phyloP scores from a whole-genome alignment of 2,888 invertebrate genomes.

The Latrodectus elegans region DNA sequence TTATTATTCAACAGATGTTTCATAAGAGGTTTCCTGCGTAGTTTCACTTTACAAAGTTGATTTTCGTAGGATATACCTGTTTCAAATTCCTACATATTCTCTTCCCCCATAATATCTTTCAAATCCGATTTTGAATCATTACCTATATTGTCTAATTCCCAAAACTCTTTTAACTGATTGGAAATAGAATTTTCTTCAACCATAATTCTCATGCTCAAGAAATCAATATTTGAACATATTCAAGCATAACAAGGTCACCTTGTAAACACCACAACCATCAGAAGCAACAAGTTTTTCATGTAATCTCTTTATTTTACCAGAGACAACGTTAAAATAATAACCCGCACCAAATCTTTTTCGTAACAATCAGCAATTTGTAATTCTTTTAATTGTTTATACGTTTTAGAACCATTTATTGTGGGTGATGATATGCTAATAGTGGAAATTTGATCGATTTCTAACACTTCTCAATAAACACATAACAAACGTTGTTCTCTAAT shows the following conservation, averaged over 20 bases:
- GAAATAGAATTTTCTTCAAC: not conserved
- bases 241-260: not conserved
- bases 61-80: not conserved
- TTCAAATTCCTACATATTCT: not conserved
- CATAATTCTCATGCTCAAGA: not conserved
- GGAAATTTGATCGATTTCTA: not conserved
- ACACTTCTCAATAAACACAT: not conserved
- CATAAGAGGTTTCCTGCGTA: not conserved
- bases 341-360: no score
- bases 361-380: no score
- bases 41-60: not conserved
- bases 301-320: not conserved
- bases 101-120: not conserved
- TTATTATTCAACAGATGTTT: not conserved
- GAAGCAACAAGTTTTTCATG: not conserved
- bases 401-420: no score
- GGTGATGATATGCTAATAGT: no score
- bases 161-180: not conserved
- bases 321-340: not conserved
- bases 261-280: not conserved
- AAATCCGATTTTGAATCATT: not conserved
- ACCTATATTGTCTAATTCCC: not conserved
- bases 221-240: not conserved
- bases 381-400: no score
- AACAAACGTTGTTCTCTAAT: not conserved